Percentiles rank a stretch among this genome's conserved stretches.
phyloP scores from a whole-genome alignment of 1,140 invertebrate species.

The Pseudomyrmex concolor region DNA sequence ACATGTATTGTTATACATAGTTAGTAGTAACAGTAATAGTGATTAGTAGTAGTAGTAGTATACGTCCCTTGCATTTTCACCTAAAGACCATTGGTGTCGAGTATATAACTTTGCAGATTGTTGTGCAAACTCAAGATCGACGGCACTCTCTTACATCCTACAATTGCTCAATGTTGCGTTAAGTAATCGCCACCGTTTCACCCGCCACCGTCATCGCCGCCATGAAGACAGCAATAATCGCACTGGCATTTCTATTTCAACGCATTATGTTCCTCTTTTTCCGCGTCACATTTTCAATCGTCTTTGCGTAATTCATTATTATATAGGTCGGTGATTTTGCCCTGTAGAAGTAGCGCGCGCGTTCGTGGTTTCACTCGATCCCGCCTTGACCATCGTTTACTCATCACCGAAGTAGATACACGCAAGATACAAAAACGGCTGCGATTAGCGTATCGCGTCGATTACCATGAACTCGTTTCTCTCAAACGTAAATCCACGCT shows the following conservation, averaged over 20 bases:
- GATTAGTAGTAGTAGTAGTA: too few relatives aligned
- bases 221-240: conserved; percentile 65
- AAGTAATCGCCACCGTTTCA: conserved; percentile 67
- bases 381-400: background rate
- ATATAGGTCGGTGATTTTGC: conserved; percentile 22
- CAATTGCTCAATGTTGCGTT: conserved; percentile 70
- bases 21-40: too few relatives aligned
- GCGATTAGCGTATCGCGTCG: conserved; percentile 44
- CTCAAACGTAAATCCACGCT: conserved; percentile 33
- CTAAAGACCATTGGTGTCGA: conserved; percentile 4
- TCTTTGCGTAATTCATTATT: conserved; percentile 39
- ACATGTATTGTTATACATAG: too few relatives aligned
- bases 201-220: conserved; percentile 38
- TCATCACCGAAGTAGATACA: conserved; percentile 39
- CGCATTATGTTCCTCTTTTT: conserved; percentile 56
- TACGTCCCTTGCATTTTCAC: conserved; percentile 63
- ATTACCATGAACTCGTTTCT: conserved; percentile 51
- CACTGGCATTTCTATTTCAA: conserved; percentile 66
- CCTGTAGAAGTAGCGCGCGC: conserved; percentile 17
- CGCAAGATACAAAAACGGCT: conserved; percentile 35
- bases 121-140: conserved; percentile 65
- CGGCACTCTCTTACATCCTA: conserved; percentile 57
- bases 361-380: background rate
- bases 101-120: conserved; percentile 29
- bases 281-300: conserved; percentile 42